Evolutionary conservation across 2,113 vertebrate genomes (phyloP).

Genomic region (Mustelus asterias): DNA sequence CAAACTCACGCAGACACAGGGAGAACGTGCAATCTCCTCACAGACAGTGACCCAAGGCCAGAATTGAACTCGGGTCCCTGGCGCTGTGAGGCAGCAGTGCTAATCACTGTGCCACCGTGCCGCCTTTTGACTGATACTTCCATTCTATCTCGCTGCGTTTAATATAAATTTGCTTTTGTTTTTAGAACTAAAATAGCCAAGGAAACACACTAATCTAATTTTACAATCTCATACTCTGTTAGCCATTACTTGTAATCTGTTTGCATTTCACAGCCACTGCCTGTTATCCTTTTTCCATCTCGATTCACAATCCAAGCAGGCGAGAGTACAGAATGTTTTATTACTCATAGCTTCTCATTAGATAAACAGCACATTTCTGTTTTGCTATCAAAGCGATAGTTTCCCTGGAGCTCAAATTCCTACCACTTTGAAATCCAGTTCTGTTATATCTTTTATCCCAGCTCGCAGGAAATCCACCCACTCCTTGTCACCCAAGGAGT

Average conservation of each 20-base stretch:
- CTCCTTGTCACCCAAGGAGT: slow-evolving; percentile 74
- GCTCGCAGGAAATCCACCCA: slow-evolving; percentile 71
- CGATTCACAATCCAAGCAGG: neutral
- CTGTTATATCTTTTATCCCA: slow-evolving; percentile 62
- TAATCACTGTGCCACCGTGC: no score
- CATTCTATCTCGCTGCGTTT: neutral
- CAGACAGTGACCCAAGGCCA: no score
- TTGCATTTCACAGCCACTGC: neutral
- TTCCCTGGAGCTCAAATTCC: neutral
- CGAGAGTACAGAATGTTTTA: neutral
- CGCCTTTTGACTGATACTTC: neutral
- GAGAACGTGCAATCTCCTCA: no score
- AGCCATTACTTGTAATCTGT: neutral
- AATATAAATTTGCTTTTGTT: neutral
- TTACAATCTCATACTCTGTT: neutral
- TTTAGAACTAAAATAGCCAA: neutral
- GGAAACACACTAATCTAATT: neutral
- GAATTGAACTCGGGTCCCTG: no score
- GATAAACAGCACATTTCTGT: neutral
- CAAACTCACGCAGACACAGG: no score
- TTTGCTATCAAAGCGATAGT: neutral
- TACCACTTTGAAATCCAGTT: slow-evolving; percentile 73
- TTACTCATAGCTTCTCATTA: neutral
- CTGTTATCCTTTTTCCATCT: neutral
- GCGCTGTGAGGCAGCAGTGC: no score